Percentiles rank a stretch among this genome's conserved stretches.
Conservation (phyloP, 2,888 invertebrate genomes). For the Drosophila picticornis region DNA sequence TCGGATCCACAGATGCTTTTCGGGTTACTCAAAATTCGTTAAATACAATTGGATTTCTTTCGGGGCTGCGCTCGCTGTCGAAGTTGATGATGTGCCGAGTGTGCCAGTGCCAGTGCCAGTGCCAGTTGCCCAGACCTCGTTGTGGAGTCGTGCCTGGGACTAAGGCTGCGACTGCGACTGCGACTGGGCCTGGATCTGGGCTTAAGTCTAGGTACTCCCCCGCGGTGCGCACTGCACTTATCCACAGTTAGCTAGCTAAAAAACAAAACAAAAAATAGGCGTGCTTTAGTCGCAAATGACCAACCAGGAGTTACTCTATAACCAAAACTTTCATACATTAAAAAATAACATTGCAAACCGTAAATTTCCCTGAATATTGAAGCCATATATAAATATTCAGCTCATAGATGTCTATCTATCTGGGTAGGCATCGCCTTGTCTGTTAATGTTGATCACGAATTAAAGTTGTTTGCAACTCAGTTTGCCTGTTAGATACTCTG, state of each 20-base stretch:
- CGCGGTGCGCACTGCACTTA: conserved; percentile 60
- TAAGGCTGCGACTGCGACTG: conserved; percentile 47
- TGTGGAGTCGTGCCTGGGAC: conserved; percentile 55
- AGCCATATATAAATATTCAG: no score
- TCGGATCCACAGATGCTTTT: conserved; percentile 55
- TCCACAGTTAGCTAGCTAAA: conserved; percentile 20
- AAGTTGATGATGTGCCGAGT: conserved; percentile 72
- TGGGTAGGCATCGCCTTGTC: no score
- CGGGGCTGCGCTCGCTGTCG: conserved; percentile 64
- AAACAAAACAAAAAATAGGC: not conserved
- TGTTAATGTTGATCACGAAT: not conserved
- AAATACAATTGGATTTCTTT: conserved; percentile 81
- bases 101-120: conserved; percentile 58
- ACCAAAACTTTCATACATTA: fast-evolving
- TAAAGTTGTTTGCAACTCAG: not conserved
- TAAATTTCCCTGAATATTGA: not conserved
- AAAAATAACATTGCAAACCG: not conserved
- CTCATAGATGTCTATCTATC: no score
- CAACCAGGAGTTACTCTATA: not conserved
- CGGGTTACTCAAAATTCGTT: conserved; percentile 76
- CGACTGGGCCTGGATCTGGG: conserved; percentile 33
- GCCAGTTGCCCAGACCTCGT: conserved; percentile 56
- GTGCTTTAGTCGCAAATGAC: not conserved
- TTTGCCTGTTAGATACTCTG: not conserved
- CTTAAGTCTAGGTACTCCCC: conserved; percentile 65